Evolutionary conservation across 2,797 vertebrate genomes (phyloP), one percentile per base, ranked within the genome.

Genomic region (Enoplosus armatus): DNA sequence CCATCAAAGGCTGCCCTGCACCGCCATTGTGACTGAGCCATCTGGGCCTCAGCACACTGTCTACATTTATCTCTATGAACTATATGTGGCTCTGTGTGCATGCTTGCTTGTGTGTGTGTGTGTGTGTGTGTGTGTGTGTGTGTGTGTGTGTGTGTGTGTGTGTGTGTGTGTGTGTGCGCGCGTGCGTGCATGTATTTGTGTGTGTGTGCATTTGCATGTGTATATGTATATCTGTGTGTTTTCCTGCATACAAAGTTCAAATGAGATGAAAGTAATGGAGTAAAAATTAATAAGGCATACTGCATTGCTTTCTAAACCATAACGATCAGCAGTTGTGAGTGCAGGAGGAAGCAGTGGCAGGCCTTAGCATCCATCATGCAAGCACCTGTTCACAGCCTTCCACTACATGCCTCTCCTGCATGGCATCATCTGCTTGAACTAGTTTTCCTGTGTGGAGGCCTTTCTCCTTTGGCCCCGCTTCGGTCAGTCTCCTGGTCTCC

Each of bases 1-100:
- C 94, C 95, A 96, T 96, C 95, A 96, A 96, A 96, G 94, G 94
- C 93, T 85, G 92, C 93, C 92, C 90, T 93, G 92, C 93, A 92
- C 91, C 68, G 89, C 94, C 93, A 95, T 95, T 95, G 95, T 95
- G 93, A 93, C 92, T 86, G 90, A 90, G 92, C 95, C 95, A 96
- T 96, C 95, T 96, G 95, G 95, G 94, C 94, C 93, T 94, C 92
- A 82, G 91, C 91, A 90, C 89, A 93, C 93, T 91, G 93, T 94
- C 89, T 85, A 89, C 85, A 90, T 94, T 88, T 93, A 93, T 93
- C 91, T 94, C 88, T 92, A 86, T 86, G 87, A 90, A 92, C 82
- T 92, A 87, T 92, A 89, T 78, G 76, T 77, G 78, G 83, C 81
- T 77, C 50, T 72, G 62, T 77, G 74, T 78, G 75, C 60, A 15